phyloP scores from a whole-genome alignment of 2,113 vertebrate species.

The Microtus ochrogaster region DNA sequence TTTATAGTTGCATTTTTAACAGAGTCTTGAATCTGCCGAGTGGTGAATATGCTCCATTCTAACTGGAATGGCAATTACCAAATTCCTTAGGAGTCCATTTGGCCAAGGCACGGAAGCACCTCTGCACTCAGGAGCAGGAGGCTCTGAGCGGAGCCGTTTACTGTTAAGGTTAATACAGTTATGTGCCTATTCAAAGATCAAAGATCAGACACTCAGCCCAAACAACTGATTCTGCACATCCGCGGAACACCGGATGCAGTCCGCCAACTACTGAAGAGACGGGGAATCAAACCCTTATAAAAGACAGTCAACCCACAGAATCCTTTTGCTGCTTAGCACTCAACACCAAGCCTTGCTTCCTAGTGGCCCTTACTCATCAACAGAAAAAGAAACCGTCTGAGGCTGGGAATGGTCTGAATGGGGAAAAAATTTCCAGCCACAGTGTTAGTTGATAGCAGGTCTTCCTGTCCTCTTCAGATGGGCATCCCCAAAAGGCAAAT shows the following conservation, averaged over 20 bases:
- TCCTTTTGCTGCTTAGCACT: background rate
- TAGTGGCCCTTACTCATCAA: background rate
- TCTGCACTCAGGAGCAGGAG: background rate
- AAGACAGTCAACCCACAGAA: background rate
- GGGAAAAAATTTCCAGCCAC: background rate
- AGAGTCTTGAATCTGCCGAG: slow-evolving; percentile 73
- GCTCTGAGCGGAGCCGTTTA: slow-evolving; percentile 43
- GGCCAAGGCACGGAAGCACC: slow-evolving; percentile 53
- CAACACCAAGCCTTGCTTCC: background rate
- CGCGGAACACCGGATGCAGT: slow-evolving; percentile 43
- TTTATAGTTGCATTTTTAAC: slow-evolving; percentile 81
- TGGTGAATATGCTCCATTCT: slow-evolving; percentile 78
- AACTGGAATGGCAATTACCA: slow-evolving; percentile 79
- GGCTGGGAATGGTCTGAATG: background rate
- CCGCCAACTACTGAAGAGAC: slow-evolving; percentile 33
- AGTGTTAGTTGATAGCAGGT: background rate
- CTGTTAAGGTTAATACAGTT: slow-evolving; percentile 70
- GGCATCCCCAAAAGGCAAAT: background rate
- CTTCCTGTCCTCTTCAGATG: background rate
- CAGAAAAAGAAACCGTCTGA: background rate
- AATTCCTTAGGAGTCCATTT: slow-evolving; percentile 75
- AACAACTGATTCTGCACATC: slow-evolving; percentile 69
- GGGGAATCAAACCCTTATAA: slow-evolving; percentile 15
- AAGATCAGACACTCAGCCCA: slow-evolving; percentile 71
- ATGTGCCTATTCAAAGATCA: slow-evolving; percentile 62